Evolutionary conservation across 2,888 invertebrate species (phyloP), one percentile per base, ranked within the genome.

Genomic region (Diarsia dahlii): DNA sequence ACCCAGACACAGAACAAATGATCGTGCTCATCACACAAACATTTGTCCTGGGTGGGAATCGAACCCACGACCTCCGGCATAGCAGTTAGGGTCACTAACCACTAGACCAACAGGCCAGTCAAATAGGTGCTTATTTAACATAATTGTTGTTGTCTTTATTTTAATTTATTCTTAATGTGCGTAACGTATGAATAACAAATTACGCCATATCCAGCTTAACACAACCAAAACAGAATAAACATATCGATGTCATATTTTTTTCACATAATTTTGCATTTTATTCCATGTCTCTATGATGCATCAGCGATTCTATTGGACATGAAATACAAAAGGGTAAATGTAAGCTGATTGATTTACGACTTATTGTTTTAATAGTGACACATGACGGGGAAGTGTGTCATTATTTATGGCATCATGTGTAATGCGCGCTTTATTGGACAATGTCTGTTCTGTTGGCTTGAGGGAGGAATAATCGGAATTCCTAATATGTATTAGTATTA

Each of bases 351-450:
- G 81, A 87, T 87, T 86, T 84, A 84, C 69, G 69, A 81, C 54
- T 74, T 75, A 84, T 82, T 85, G 76, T 80, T 87, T 81, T 84
- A 73, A 79, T 84, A 89, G 84, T 87, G 89, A 82, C 82, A 87
- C 80, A 80, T 71, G 65, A 79, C 72, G 78, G 67, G 77, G 76
- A 80, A 84, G 78, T 86, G 78, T 86, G 76, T 75, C 71, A 34
- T 71, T 80, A 76, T 84, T 82, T 80, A 76, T 86, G 88, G 76
- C 80, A 80, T 71, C 81, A 85, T 86, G 81, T 91, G 84, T 88
- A 91, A 78, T 72, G 70, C 72, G 70, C 80, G 79, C 82, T 84
- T 86, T 85, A 87, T 89, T 89, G 86, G 86, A 89, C 88, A 88
- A 89, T 85, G 85, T 89, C 86, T 84, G 62, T 76, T 71, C 79